These are phyloP conservation scores for Apeira syringaria DNA, from an alignment of 2,888 invertebrate genomes.

Conservation along the genomic window DNA sequence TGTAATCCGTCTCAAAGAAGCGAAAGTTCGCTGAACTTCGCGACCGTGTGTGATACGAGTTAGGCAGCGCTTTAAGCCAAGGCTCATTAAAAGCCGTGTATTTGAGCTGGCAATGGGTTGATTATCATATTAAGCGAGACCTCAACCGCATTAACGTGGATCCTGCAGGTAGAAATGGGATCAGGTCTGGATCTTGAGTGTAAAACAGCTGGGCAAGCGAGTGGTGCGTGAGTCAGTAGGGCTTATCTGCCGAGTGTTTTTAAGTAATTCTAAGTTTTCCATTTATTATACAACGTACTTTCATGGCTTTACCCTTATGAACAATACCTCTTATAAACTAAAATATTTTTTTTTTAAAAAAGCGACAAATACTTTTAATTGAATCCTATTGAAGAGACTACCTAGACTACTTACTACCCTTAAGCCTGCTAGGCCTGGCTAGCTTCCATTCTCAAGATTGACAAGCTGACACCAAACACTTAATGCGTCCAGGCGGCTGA, in stretches of 20 bases:
- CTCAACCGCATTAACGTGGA: conserved; percentile 54
- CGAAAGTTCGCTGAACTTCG: conserved; percentile 13
- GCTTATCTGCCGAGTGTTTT: conserved; percentile 7
- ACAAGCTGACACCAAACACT: too few relatives aligned
- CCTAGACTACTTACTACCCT: too few relatives aligned
- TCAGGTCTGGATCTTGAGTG: conserved; percentile 21
- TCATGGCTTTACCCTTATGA: too few relatives aligned
- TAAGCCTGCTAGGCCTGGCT: too few relatives aligned
- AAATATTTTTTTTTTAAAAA: too few relatives aligned
- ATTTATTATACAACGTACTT: too few relatives aligned
- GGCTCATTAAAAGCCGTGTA: conserved; percentile 54
- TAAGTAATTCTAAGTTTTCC: conserved; percentile 16
- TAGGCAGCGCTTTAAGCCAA: conserved; percentile 30
- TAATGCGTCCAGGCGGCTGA: too few relatives aligned
- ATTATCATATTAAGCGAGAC: conserved; percentile 70
- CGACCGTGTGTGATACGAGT: conserved; percentile 14
- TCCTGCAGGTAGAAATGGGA: conserved; percentile 24
- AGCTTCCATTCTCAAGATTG: too few relatives aligned
- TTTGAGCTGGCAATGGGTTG: conserved; percentile 61
- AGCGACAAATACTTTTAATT: too few relatives aligned
- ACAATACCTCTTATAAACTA: too few relatives aligned
- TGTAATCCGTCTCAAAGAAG: conserved; percentile 5
- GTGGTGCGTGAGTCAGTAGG: conserved; percentile 9
- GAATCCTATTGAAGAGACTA: too few relatives aligned
- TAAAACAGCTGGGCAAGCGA: conserved; percentile 11